Evolutionary conservation across 1,140 invertebrate genomes (phyloP), one percentile per base, ranked within the genome.

Genomic region (Dryas iulia): DNA sequence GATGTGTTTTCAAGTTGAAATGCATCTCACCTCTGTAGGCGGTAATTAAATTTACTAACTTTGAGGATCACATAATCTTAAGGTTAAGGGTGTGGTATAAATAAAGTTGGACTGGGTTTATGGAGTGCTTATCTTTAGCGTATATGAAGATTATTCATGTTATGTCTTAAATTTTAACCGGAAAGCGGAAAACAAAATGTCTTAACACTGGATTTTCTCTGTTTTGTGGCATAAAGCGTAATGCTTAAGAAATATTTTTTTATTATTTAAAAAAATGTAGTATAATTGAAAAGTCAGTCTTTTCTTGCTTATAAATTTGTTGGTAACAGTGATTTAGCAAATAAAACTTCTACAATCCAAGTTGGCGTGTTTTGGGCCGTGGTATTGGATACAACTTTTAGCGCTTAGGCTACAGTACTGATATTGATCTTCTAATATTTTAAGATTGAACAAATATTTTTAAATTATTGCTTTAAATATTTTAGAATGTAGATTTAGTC

Each of bases 31-130:
- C 28, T 31, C 59, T 39, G 60, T 59, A 66, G 59, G 63, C 61
- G 57, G 21, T 72, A 69, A 72, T 75, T 71, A 65, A 74, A 74
- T 71, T 70, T 54, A 21, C 62, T 14, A 70, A 70, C 54, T 70
- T 65, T 56, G 21, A 24, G 14, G 30, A 4, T 14, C 47, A 24
- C 12, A 35, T 64, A 39, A 26, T 18, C 18, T 59, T 6, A 47
- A 53, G 14, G 21, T 65, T 53, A 24, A 53, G 26, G 26, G 24
- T 10, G 56, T 53, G 56, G 53, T 59, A 64, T 33, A 65, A 70
- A 64, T 60, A 54, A 60, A 39, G n/a, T 54, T 14, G 35, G 39
- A 56, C 28, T 57, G 56, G 60, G 61, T 59, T 69, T 63, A 62
- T 39, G 47, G 52, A 59, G 60, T 63, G 58, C 25, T 53, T 26